Base-by-base conservation (phyloP, 2,797 vertebrate species). In the Coranthus polyacanthus region DNA sequence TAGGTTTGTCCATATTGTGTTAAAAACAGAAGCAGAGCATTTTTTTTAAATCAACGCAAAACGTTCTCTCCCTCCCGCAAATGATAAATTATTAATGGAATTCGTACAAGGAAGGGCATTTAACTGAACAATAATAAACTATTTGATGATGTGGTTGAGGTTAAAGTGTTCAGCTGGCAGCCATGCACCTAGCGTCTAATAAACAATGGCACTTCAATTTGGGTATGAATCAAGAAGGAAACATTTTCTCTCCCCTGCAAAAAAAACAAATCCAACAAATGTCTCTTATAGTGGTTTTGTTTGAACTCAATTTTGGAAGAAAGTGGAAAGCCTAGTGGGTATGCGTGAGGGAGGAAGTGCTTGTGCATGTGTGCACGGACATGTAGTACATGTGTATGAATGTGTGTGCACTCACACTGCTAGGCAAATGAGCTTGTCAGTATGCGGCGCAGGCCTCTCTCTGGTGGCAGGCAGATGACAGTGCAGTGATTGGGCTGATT, bases 401-500 rank as follows among this genome's bases (percentile, higher is more conserved):
- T 29, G 45, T 15, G 46, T 12, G 24, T 46, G 58, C 0, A 29
- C 1, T 21, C 36, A 3, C 57, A 63, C 61, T 52, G 57, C 79
- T 88, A 85, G 77, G 72, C 77, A 87, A 89, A 85, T 88, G 78
- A 88, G 82, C 81, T 76, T 78, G 83, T 93, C 90, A 86, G 86
- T 90, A 92, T 92, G 86, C 89, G 11, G 78, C 15, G 68, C 83
- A 79, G 88, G 80, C 83, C 78, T 88, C 80, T 85, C 85, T 89
- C 88, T 86, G 85, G 83, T 89, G 89, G 82, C 77, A 82, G 85
- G 80, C 89, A 89, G 90, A 87, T 88, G 84, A 87, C 89, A 83
- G 87, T 85, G 89, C 88, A 87, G 88, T 85, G 89, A 91, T 91
- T 89, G 91, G 89, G 85, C 87, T 89, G 87, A 90, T 91, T 89